These are phyloP conservation scores for Mareca strepera DNA, from an alignment of 2,797 vertebrate genomes.

Conservation along the genomic window DNA sequence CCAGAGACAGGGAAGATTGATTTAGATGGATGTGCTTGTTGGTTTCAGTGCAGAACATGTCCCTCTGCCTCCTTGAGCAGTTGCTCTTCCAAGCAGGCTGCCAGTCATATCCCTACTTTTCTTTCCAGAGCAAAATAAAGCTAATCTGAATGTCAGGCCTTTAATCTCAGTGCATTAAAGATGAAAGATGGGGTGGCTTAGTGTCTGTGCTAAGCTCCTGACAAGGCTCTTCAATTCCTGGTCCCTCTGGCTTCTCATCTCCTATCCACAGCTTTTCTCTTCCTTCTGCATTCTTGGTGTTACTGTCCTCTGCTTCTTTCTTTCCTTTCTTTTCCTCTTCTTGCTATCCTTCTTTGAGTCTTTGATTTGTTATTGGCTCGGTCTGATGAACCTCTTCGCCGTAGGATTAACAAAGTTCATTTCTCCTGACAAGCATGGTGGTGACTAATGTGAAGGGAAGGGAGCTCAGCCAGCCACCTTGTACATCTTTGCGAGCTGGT, in stretches of 20 bases:
- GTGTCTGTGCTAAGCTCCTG: background rate
- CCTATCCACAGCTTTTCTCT: background rate
- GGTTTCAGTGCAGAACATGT: background rate
- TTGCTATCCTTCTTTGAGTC: background rate
- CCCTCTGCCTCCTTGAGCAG: background rate
- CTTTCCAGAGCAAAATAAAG: constrained; percentile 3
- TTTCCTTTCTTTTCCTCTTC: background rate
- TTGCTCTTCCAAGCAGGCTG: background rate
- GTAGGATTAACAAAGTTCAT: background rate
- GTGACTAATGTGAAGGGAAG: background rate
- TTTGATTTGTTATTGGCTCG: background rate
- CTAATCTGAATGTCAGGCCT: background rate
- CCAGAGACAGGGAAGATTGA: background rate
- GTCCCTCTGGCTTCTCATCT: background rate
- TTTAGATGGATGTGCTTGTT: rapidly evolving
- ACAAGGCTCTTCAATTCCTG: background rate
- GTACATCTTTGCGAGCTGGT: constrained; percentile 3
- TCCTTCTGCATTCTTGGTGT: background rate
- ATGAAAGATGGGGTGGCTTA: background rate
- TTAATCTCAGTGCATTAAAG: background rate
- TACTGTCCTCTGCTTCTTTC: background rate
- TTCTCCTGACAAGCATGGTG: background rate
- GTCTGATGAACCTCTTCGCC: background rate
- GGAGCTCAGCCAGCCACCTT: constrained; percentile 15
- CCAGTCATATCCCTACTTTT: background rate